Base-by-base conservation (phyloP, 1,140 invertebrate species). In the Drosophila simulans region DNA sequence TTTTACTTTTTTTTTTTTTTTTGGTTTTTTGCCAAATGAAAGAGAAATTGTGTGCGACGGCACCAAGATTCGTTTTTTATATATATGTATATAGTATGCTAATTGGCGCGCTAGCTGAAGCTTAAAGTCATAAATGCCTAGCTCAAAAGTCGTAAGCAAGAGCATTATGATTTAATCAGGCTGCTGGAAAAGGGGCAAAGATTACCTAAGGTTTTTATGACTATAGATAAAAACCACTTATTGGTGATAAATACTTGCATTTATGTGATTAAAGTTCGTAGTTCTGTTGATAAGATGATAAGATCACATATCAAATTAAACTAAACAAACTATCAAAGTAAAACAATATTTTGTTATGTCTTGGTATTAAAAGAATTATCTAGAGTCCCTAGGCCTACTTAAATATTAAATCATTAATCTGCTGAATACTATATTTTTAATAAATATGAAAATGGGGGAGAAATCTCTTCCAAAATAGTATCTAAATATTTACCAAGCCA, bases 31-130 rank as follows among this genome's bases (percentile, higher is more conserved):
- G 84, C 80, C 77, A 88, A 88, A 88, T 89, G 84, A 88, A 88
- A 88, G 84, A 88, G 84, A 88, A 88, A 88, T 88, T 88, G 80
- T 83, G 74, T 46, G 62, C 55, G 51, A 53, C 25, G 51, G 59
- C 35, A 63, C 56, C 64, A 72, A 75, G 64, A 59, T 65, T 65
- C 76, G 51, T 35, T 52, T 75, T 25, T 60, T 25, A 45, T 35
- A 22, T 48, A 11, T 27, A 60, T 17, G 12, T 46, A 37, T 34
- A 58, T 37, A 66, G 74, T 89, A 89, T 88, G 83, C 83, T 88
- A 88, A 88, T 88, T 86, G 79, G 79, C 72, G 58, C 54, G 57
- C 60, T 74, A 77, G 66, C 58, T 43, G 68, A 53, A 85, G 56
- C 58, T 63, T 49, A 53, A 52, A 62, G 31, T 42, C 25, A 60